Evolutionary conservation across 2,888 invertebrate species (phyloP).

Genomic region (Melikaiella ostensackeni): DNA sequence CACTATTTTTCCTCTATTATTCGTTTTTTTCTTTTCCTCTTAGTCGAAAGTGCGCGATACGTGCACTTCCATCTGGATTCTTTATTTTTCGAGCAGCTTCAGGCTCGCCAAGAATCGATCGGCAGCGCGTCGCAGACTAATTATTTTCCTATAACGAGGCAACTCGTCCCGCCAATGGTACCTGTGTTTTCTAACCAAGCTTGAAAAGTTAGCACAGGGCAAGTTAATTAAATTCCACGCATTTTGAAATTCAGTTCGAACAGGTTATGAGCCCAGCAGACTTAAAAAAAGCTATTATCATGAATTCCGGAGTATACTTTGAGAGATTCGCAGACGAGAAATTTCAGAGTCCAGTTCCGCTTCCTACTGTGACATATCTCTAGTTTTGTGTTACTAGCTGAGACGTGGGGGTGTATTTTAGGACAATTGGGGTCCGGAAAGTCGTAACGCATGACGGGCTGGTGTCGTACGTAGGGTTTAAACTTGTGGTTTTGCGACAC

Average conservation of each 20-base stretch:
- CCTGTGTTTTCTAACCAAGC: not conserved
- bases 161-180: not conserved
- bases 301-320: not conserved
- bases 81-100: slow-evolving; percentile 2
- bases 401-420: not conserved
- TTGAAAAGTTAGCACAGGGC: not conserved
- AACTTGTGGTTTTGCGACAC: slow-evolving; percentile 61
- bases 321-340: not conserved
- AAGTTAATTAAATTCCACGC: not conserved
- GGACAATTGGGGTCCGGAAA: not conserved
- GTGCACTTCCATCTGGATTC: not conserved
- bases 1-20: slow-evolving; percentile 17
- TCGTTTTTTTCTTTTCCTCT: not conserved
- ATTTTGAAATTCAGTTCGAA: not conserved
- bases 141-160: slow-evolving; percentile 47
- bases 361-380: not conserved
- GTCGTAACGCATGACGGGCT: slow-evolving; percentile 18
- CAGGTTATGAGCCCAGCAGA: not conserved
- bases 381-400: slow-evolving; percentile 2
- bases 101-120: slow-evolving; percentile 8
- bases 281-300: not conserved
- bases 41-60: not conserved
- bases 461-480: slow-evolving; percentile 9
- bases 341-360: not conserved
- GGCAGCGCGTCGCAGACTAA: slow-evolving; percentile 46